Conservation (phyloP, 2,888 invertebrate genomes). For the Dorcus parallelipipedus region DNA sequence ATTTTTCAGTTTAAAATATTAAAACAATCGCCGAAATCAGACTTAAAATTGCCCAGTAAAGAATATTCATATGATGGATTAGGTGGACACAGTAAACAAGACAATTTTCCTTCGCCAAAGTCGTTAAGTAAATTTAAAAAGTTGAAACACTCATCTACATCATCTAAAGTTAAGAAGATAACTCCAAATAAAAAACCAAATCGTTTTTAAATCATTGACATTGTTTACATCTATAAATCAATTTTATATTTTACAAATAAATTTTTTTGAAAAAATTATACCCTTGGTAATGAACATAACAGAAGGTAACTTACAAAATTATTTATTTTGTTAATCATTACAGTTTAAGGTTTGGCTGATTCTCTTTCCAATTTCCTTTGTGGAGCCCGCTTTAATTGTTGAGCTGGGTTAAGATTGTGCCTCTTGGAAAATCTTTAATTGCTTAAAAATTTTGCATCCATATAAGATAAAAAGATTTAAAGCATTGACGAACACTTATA, state of each 20-base stretch:
- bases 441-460: constrained; percentile 94
- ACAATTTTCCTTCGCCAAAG: constrained; percentile 48
- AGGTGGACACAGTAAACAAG: constrained; percentile 56
- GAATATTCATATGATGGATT: constrained; percentile 51
- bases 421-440: constrained; percentile 95
- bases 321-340: constrained; percentile 11
- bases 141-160: constrained; percentile 22
- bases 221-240: not conserved
- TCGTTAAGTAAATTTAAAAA: constrained; percentile 20
- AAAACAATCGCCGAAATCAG: constrained; percentile 1
- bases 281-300: too few species aligned
- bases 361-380: constrained; percentile 61
- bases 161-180: constrained; percentile 33
- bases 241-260: constrained; percentile 2
- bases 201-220: constrained; percentile 6
- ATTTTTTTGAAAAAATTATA: too few species aligned
- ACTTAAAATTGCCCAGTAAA: constrained; percentile 10
- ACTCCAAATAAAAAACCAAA: constrained; percentile 15
- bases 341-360: constrained; percentile 11
- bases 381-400: constrained; percentile 68
- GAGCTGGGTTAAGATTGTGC: constrained; percentile 80
- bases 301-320: constrained; percentile 20
- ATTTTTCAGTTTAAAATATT: too few species aligned
- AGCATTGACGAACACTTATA: not conserved
- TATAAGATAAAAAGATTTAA: constrained; percentile 55